Conservation (phyloP, 2,888 invertebrate species). For the Chydorus sphaericus region DNA sequence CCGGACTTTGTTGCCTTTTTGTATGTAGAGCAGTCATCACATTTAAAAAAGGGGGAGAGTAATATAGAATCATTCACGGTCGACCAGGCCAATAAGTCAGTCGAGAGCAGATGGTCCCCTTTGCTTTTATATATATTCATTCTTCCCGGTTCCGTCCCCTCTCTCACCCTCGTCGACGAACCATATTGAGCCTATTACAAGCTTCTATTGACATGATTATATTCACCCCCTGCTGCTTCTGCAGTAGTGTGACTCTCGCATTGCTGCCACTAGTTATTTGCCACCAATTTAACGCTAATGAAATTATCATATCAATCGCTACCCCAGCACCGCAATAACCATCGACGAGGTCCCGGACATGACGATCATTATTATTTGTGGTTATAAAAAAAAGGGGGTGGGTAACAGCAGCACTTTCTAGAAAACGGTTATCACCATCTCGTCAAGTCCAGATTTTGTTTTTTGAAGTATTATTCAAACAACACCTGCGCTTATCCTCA, state of each 20-base stretch:
- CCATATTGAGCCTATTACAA: slow-evolving; percentile 10
- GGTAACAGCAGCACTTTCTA: no score
- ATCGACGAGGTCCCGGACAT: no score
- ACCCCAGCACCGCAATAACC: slow-evolving; percentile 1
- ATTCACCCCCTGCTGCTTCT: slow-evolving; percentile 8
- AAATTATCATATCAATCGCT: slow-evolving; percentile 12
- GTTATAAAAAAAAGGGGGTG: background rate
- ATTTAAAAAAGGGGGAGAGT: background rate
- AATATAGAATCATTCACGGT: background rate
- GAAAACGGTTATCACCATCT: no score
- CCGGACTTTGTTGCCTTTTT: no score
- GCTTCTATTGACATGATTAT: slow-evolving; percentile 13
- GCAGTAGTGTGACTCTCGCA: background rate
- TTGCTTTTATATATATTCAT: no score
- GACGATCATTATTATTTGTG: no score
- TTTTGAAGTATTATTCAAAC: background rate
- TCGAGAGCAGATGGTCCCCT: slow-evolving; percentile 5
- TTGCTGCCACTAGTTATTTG: background rate
- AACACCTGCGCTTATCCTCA: slow-evolving; percentile 4
- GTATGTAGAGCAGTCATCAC: no score
- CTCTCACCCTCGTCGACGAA: background rate
- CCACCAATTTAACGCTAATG: slow-evolving; percentile 12
- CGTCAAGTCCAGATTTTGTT: no score
- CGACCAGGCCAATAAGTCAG: slow-evolving; percentile 1
- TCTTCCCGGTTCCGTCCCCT: background rate